A percentile compares a stretch with the other conserved stretches of the same genome.
These are phyloP conservation scores for Syngnathoides biaculeatus DNA, from an alignment of 2,113 vertebrate genomes.

Conservation along the genomic window DNA sequence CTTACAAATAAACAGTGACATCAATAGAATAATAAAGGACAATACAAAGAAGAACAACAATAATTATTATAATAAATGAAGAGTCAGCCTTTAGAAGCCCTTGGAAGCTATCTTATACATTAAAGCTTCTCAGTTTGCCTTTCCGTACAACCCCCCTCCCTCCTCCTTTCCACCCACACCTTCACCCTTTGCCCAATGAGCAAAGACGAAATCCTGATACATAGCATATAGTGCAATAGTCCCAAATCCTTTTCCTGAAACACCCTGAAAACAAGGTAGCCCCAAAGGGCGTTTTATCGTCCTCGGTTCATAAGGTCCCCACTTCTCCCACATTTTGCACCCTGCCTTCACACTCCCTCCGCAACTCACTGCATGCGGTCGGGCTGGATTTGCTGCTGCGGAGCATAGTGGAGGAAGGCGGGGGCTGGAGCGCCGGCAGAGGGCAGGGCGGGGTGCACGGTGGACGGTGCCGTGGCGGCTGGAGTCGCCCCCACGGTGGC, in stretches of 20 bases:
- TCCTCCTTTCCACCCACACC: constrained; percentile 9
- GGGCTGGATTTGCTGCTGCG: constrained; percentile 85
- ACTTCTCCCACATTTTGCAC: background rate
- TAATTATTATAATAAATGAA: constrained; percentile 45
- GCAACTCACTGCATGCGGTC: constrained; percentile 85
- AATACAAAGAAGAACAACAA: constrained; percentile 47
- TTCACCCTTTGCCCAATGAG: constrained; percentile 31
- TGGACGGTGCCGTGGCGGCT: constrained; percentile 59
- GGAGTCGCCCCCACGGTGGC: constrained; percentile 59
- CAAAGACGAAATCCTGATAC: constrained; percentile 52
- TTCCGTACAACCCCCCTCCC: constrained; percentile 14
- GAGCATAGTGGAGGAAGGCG: constrained; percentile 85
- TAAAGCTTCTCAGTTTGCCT: constrained; percentile 50
- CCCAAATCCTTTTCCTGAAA: constrained; percentile 42
- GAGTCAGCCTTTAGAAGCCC: constrained; percentile 66
- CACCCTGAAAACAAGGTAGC: constrained; percentile 27
- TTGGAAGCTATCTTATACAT: constrained; percentile 49
- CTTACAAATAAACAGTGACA: constrained; percentile 56
- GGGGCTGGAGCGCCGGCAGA: constrained; percentile 58
- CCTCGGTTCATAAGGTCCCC: constrained; percentile 11
- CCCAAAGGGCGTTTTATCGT: constrained; percentile 15
- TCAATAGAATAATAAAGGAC: constrained; percentile 63
- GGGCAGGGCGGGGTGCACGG: constrained; percentile 72
- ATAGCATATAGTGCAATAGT: constrained; percentile 66
- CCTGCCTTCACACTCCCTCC: background rate